Evolutionary conservation across 2,113 vertebrate species (phyloP), one percentile per base, ranked within the genome.

Genomic region (Nothobranchius furzeri): DNA sequence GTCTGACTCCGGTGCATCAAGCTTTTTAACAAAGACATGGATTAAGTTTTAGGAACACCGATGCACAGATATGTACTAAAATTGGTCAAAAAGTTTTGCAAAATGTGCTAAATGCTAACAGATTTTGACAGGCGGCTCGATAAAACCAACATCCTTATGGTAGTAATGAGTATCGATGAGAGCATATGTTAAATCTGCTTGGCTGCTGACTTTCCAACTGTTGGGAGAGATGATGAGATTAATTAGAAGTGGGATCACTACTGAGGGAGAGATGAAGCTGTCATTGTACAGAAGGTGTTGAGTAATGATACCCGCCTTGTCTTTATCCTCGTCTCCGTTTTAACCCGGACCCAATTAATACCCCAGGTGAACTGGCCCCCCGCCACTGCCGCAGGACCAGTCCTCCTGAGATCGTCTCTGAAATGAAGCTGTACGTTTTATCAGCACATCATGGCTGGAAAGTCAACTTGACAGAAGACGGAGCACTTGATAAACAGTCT

Each of bases 401-500:
- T 70, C 84, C 91, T 80, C 90, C 59, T 12, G 89, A 88, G 92
- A 87, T 58, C 49, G 12, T 40, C 47, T 17, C 62, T 82, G 86
- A 92, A 90, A 93, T 91, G 88, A 87, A 93, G 90, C 89, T 81
- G 84, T 87, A 88, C 83, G 76, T 91, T 91, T 88, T 88, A 90
- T 90, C 90, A 76, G 87, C 82, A 82, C 85, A 90, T 92, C 89
- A 83, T 74, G 81, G 84, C 80, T 85, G 80, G 85, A 89, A 90
- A 92, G 88, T 90, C 90, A 91, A 92, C 88, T 88, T 93, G 91
- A 93, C 90, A 87, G 90, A 92, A 91, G 79, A 74, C 64, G 58
- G 82, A 86, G 69, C 83, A 74, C 89, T 92, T 90, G 90, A 93
- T 92, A 93, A 93, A 92, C 90, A 90, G 91, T 86, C 90, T 93